phyloP scores from a whole-genome alignment of 1,140 invertebrate genomes.

The Gyrodactylus bullatarudis region DNA sequence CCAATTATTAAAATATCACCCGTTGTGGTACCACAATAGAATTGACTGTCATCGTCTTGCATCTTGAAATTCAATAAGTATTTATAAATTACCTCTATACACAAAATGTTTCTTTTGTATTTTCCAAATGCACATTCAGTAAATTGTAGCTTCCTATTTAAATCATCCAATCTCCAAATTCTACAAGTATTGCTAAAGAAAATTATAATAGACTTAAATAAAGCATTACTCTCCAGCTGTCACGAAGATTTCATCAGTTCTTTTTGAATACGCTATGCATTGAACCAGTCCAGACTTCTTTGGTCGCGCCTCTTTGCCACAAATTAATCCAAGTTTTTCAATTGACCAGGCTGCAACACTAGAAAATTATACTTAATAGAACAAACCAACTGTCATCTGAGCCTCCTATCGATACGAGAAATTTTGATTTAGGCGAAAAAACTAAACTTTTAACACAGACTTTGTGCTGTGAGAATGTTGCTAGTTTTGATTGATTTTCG shows the following conservation, averaged over 20 bases:
- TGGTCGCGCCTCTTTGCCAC: constrained; percentile 20
- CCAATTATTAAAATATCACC: constrained; percentile 28
- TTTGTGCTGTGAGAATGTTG: constrained; percentile 43
- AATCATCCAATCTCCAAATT: constrained; percentile 4
- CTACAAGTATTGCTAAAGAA: constrained; percentile 5
- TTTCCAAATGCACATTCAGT: constrained; percentile 28
- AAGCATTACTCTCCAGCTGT: constrained; percentile 20
- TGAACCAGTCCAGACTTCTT: constrained; percentile 18
- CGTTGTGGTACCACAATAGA: constrained; percentile 48
- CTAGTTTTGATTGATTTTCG: constrained; percentile 26
- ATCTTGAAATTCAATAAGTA: constrained; percentile 2
- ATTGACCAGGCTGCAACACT: constrained; percentile 22
- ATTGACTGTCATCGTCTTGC: constrained; percentile 27
- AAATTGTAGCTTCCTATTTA: constrained; percentile 22
- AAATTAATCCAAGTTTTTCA: constrained; percentile 15
- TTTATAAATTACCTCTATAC: constrained; percentile 14
- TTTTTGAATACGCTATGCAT: constrained; percentile 15
- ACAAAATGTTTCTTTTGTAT: constrained; percentile 19
- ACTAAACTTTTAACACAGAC: constrained; percentile 40
- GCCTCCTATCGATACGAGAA: constrained; percentile 47
- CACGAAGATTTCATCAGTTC: constrained; percentile 17
- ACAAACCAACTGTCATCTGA: constrained; percentile 49
- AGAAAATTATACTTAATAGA: too few relatives aligned
- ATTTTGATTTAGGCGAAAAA: constrained; percentile 42
- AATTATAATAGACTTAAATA: neutral